These are phyloP conservation scores for Pterocles burchelli DNA, from an alignment of 2,113 vertebrate genomes.

Conservation along the genomic window DNA sequence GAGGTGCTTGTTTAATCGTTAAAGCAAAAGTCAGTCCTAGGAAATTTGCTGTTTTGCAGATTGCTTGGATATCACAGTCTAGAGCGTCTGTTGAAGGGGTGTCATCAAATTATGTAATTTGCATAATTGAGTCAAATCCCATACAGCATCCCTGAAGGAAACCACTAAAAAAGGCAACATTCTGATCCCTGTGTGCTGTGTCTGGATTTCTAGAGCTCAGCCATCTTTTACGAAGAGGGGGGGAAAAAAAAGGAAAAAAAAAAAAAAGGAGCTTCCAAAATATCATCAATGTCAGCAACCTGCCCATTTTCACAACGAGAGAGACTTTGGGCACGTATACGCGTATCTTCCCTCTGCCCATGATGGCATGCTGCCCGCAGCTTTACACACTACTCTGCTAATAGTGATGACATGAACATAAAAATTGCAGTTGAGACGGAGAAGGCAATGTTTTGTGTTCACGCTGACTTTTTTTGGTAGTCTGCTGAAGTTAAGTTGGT, in stretches of 20 bases:
- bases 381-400: background rate
- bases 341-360: background rate
- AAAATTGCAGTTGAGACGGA: background rate
- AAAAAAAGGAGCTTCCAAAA: background rate
- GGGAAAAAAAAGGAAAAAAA: too few species aligned
- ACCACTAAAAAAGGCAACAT: constrained; percentile 38
- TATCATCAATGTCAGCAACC: background rate
- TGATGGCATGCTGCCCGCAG: rapidly evolving
- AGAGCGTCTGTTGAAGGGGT: constrained; percentile 45
- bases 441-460: background rate
- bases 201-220: constrained; percentile 44
- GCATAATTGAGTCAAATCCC: constrained; percentile 63
- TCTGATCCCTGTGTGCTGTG: constrained; percentile 38
- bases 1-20: constrained; percentile 26
- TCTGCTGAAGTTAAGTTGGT: background rate
- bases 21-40: constrained; percentile 7
- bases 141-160: constrained; percentile 54
- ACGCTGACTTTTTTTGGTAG: background rate
- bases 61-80: constrained; percentile 38
- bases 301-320: background rate
- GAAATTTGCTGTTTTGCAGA: constrained; percentile 51
- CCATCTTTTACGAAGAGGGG: background rate
- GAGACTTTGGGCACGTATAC: background rate
- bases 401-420: background rate
- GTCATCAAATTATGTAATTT: constrained; percentile 58